These are phyloP conservation scores for Dicrostonyx torquatus DNA, from an alignment of 2,797 vertebrate genomes.

Conservation along the genomic window DNA sequence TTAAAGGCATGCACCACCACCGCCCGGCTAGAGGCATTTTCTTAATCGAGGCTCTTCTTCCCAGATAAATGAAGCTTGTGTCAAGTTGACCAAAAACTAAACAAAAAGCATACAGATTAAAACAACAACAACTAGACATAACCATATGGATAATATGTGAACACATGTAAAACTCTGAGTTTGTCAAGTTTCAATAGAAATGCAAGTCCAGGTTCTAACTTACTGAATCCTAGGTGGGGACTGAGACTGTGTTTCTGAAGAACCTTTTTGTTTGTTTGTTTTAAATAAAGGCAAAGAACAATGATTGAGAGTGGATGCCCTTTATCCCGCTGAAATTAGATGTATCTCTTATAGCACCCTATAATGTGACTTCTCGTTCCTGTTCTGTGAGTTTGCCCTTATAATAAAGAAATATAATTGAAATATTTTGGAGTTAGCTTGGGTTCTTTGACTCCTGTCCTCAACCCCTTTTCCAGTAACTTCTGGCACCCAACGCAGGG, in stretches of 20 bases:
- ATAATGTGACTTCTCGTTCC: neutral
- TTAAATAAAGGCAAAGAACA: neutral
- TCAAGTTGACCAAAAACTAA: neutral
- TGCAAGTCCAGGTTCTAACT: neutral
- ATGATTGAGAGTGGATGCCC: neutral
- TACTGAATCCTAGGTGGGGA: neutral
- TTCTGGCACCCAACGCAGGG: too few species aligned
- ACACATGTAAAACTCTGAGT: neutral
- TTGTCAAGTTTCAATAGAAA: neutral
- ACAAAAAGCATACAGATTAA: neutral
- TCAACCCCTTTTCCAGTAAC: too few species aligned
- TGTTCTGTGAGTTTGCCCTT: too few species aligned
- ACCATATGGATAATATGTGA: neutral
- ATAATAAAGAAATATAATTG: too few species aligned
- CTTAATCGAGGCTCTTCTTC: neutral
- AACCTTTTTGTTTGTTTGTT: neutral
- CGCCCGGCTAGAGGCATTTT: neutral
- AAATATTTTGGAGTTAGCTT: too few species aligned
- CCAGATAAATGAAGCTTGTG: neutral
- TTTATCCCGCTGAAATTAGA: neutral
- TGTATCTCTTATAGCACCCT: neutral
- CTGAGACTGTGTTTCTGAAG: neutral
- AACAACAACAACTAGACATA: neutral
- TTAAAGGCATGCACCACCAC: too few species aligned
- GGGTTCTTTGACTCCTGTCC: too few species aligned